Percentiles rank a stretch among this genome's conserved stretches.
These are phyloP conservation scores for Oriolus oriolus DNA, from an alignment of 2,113 vertebrate genomes.

Conservation along the genomic window DNA sequence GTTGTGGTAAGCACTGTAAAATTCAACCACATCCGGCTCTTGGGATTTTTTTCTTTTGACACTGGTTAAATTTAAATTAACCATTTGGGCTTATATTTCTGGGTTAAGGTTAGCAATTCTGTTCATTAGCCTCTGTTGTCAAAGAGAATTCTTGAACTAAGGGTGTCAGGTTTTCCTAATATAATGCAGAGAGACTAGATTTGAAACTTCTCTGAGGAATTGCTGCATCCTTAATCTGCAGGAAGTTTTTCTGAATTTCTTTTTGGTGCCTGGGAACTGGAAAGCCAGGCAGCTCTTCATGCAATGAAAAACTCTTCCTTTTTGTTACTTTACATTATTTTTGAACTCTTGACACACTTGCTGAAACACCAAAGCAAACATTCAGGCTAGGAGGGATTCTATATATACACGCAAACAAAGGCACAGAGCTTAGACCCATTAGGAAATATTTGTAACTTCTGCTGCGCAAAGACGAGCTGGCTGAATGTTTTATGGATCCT, in stretches of 20 bases:
- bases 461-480: background rate
- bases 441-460: background rate
- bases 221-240: background rate
- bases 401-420: background rate
- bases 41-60: background rate
- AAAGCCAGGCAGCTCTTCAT: background rate
- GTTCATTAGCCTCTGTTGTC: background rate
- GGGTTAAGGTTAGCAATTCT: background rate
- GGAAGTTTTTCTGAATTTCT: background rate
- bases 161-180: background rate
- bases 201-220: background rate
- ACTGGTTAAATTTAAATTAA: background rate
- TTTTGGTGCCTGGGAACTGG: background rate
- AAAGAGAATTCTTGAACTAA: background rate
- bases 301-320: background rate
- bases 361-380: background rate
- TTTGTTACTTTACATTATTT: background rate
- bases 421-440: accelerated
- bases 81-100: background rate
- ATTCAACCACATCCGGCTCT: background rate
- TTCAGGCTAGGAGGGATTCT: background rate
- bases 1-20: background rate
- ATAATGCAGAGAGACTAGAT: background rate
- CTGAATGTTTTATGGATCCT: background rate
- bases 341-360: background rate